These are phyloP conservation scores for Cremastinae sp. DNA, from an alignment of 2,888 invertebrate species.

Conservation along the genomic window DNA sequence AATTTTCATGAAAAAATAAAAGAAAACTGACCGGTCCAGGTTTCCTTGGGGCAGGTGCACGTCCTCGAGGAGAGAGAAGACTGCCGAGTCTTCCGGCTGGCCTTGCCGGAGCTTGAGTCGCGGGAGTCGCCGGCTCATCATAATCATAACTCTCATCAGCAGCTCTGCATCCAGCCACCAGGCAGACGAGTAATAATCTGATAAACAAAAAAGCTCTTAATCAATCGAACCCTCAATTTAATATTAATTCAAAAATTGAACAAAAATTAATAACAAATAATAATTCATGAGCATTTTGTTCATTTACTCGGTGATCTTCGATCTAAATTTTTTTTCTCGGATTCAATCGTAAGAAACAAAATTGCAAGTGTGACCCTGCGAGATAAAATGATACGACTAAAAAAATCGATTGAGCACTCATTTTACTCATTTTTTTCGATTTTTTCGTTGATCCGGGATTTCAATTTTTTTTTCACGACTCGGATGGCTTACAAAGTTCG, in stretches of 20 bases:
- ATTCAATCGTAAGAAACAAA: too few relatives aligned
- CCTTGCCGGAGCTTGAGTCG: constrained; percentile 70
- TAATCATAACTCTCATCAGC: constrained; percentile 75
- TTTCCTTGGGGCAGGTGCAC: constrained; percentile 68
- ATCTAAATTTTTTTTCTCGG: too few relatives aligned
- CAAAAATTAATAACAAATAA: neutral
- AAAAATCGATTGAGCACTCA: too few relatives aligned
- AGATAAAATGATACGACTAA: too few relatives aligned
- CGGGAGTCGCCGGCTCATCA: constrained; percentile 69
- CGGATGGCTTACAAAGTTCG: constrained; percentile 21
- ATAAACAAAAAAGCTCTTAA: constrained; percentile 25
- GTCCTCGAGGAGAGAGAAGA: constrained; percentile 70
- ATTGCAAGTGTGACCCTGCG: too few relatives aligned
- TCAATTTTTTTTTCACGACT: neutral
- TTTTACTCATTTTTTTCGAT: too few relatives aligned
- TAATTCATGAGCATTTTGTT: too few relatives aligned
- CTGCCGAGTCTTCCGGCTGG: constrained; percentile 68
- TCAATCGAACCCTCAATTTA: constrained; percentile 1
- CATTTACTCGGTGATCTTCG: too few relatives aligned
- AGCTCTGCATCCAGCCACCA: constrained; percentile 69
- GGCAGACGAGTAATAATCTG: constrained; percentile 70
- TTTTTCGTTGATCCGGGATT: too few relatives aligned
- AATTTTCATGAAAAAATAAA: too few relatives aligned
- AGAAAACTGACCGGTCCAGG: constrained; percentile 63
- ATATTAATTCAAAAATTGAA: neutral